phyloP scores from a whole-genome alignment of 2,113 vertebrate genomes.

The Thamnophis sirtalis region DNA sequence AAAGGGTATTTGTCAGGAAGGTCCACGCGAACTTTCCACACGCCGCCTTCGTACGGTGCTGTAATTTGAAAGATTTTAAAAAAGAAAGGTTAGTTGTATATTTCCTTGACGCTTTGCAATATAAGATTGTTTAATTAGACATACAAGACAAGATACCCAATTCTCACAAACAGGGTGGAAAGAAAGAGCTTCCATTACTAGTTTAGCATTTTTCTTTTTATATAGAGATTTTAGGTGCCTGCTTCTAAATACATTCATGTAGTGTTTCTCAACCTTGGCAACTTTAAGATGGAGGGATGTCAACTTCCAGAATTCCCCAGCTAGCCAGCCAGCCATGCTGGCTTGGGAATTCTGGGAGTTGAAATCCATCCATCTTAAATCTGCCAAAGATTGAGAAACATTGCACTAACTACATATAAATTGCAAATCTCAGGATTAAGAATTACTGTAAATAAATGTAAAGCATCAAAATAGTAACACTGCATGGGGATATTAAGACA shows the following conservation, averaged over 20 bases:
- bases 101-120: neutral
- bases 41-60: conserved; percentile 97
- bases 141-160: neutral
- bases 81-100: neutral
- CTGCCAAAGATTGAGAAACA: neutral
- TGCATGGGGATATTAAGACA: neutral
- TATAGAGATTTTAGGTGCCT: neutral
- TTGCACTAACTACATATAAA: neutral
- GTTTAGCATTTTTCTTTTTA: neutral
- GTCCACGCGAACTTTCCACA: conserved; percentile 99
- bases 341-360: neutral
- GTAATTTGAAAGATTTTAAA: conserved; percentile 37
- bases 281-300: neutral
- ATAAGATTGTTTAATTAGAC: neutral
- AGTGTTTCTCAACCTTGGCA: neutral
- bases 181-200: neutral
- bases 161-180: neutral
- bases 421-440: neutral
- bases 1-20: conserved; percentile 99
- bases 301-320: neutral
- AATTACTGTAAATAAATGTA: neutral
- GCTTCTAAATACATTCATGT: neutral
- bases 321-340: neutral
- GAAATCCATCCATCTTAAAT: neutral
- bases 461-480: neutral